Base-by-base conservation (phyloP, 2,888 invertebrate genomes). In the Phyto melanocephala region DNA sequence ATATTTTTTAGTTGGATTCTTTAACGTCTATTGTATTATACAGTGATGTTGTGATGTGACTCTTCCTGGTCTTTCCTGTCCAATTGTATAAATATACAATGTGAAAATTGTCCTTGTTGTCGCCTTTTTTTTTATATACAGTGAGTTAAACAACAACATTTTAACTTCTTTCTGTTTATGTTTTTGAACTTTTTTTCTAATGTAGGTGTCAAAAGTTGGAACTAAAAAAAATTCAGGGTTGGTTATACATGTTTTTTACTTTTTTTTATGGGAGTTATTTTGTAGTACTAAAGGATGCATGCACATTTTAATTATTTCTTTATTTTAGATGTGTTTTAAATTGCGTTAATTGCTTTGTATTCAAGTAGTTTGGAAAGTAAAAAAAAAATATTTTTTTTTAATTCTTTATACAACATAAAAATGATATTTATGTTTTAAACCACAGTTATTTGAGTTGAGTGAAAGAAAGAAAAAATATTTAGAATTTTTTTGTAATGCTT, bases 61-160 rank as follows among this genome's bases (percentile, higher is more conserved):
- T 75, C 40, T 60, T 67, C 37, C 65, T 74, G 67, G 79, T 60
- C 77, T 79, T 78, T 83, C 72, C 81, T 80, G 80, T 80, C 78
- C 75, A 80, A 78, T 84, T 84, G 77, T 83, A 70, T 85, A 82
- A 84, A 85, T 74, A 54, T 72, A 84, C 75, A 83, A 85, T 82
- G 83, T 84, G 85, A 80, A 85, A 85, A 85, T 85, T 85, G 85
- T 84, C 77, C 82, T 84, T 82, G 83, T 85, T 85, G 84, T 85
- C 84, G 84, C 81, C 79, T 79, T 74, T 80, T 37, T 72, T 68
- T 37, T 74, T 28, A 5, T 28, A 28, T 28, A 6, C n/a, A n/a
- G n/a, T 24, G 13, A 22, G 28, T 42, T 50, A 58, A 74, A 50
- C 15, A 63, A 52, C 50, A 56, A 60, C 15, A 20, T 24, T 62